phyloP scores from a whole-genome alignment of 2,113 vertebrate species.

The Oreochromis spilurus region DNA sequence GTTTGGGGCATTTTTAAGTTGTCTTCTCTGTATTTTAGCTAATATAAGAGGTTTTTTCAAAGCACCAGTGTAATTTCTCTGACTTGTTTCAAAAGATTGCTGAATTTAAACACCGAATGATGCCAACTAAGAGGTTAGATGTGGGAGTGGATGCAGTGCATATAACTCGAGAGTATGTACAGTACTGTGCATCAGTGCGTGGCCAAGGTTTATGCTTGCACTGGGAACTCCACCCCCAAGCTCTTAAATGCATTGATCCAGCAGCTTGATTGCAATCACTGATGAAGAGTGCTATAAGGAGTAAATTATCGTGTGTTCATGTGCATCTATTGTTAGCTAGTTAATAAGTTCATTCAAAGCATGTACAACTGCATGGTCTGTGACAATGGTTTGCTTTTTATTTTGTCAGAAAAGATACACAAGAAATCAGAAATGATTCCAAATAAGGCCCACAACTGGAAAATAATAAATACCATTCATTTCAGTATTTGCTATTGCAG shows the following conservation, averaged over 20 bases:
- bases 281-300: not conserved
- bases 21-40: not conserved
- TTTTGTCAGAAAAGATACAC: not conserved
- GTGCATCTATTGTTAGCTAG: not conserved
- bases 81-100: not conserved
- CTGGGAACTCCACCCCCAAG: not conserved
- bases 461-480: not conserved
- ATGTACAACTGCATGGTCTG: not conserved
- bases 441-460: not conserved
- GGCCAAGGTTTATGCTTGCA: not conserved
- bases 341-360: not conserved
- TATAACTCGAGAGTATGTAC: not conserved
- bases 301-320: slow-evolving; percentile 6
- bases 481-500: not conserved
- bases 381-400: not conserved
- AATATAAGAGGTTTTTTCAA: not conserved
- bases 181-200: not conserved
- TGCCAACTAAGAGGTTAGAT: not conserved
- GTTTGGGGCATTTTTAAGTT: not conserved
- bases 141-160: not conserved
- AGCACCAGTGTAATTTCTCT: not conserved
- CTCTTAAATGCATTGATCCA: not conserved
- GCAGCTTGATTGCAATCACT: not conserved
- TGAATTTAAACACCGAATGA: not conserved
- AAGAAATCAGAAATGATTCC: not conserved